Percentiles rank a stretch among this genome's conserved stretches.
Evolutionary conservation across 1,140 invertebrate species (phyloP).

Genomic region (Penaeus vannamei): DNA sequence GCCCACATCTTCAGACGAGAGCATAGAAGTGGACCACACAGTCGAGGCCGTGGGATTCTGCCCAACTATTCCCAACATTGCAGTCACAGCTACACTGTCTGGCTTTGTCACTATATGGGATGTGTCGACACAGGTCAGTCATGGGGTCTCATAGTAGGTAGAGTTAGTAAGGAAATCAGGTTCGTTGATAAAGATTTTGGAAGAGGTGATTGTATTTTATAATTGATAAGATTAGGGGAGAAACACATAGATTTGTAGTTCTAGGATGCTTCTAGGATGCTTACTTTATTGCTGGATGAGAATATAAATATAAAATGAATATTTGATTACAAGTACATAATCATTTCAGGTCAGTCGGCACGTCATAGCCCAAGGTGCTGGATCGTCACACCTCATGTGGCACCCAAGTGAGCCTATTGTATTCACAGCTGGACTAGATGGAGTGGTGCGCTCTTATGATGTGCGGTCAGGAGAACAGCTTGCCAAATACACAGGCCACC

Average conservation of each 20-base stretch:
- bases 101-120: slow-evolving; percentile 50
- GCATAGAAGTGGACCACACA: slow-evolving; percentile 9
- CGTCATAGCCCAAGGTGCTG: slow-evolving; percentile 38
- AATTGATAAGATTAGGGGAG: no score
- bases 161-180: no score
- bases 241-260: no score
- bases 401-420: slow-evolving; percentile 48
- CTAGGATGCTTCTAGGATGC: no score
- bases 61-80: slow-evolving; percentile 42
- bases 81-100: slow-evolving; percentile 47
- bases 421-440: slow-evolving; percentile 44
- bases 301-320: no score
- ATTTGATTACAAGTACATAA: background rate
- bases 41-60: slow-evolving; percentile 54
- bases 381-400: slow-evolving; percentile 38
- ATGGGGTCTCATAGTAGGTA: background rate
- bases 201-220: no score
- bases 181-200: no score
- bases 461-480: slow-evolving; percentile 50
- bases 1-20: background rate
- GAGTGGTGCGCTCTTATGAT: slow-evolving; percentile 36
- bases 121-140: slow-evolving; percentile 40
- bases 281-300: no score
- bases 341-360: slow-evolving; percentile 35
- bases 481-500: slow-evolving; percentile 48